Percentiles rank a stretch among this genome's conserved stretches.
Evolutionary conservation across 2,797 vertebrate genomes (phyloP).

Genomic region (Lophius americanus): DNA sequence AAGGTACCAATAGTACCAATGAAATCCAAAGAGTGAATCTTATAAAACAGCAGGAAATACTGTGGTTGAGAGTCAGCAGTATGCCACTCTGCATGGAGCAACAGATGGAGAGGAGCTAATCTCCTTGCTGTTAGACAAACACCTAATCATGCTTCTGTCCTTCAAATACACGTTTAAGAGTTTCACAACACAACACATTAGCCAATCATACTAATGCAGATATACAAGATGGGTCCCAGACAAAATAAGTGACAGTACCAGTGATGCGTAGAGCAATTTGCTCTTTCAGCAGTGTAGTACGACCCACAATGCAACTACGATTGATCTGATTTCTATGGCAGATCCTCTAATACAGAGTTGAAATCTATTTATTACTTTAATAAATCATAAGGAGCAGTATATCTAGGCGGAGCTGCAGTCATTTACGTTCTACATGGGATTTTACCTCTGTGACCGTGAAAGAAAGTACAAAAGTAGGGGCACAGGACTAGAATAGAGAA

Average conservation of each 20-base stretch:
- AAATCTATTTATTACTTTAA: conserved; percentile 30
- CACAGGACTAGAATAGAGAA: conserved; percentile 50
- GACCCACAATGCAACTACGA: background rate
- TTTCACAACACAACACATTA: conserved; percentile 6
- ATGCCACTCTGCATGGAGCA: conserved; percentile 49
- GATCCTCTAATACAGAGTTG: background rate
- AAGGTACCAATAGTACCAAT: background rate
- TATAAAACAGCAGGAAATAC: conserved; percentile 25
- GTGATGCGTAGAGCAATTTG: background rate
- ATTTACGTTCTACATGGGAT: conserved; percentile 42
- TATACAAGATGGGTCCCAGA: background rate
- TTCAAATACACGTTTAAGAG: background rate
- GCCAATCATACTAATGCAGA: background rate
- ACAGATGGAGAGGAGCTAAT: conserved; percentile 74
- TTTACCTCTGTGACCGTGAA: conserved; percentile 47
- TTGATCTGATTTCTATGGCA: background rate
- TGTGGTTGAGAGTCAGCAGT: conserved; percentile 19
- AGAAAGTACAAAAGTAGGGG: conserved; percentile 54
- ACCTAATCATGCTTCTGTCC: conserved; percentile 25
- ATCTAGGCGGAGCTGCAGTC: conserved; percentile 38
- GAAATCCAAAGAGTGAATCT: background rate
- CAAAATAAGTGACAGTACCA: background rate
- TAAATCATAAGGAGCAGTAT: background rate
- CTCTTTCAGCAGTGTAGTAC: background rate
- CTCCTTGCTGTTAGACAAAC: conserved; percentile 50